Evolutionary conservation across 2,888 invertebrate species (phyloP), one percentile per base, ranked within the genome.

Genomic region (Cosmia pyralina): DNA sequence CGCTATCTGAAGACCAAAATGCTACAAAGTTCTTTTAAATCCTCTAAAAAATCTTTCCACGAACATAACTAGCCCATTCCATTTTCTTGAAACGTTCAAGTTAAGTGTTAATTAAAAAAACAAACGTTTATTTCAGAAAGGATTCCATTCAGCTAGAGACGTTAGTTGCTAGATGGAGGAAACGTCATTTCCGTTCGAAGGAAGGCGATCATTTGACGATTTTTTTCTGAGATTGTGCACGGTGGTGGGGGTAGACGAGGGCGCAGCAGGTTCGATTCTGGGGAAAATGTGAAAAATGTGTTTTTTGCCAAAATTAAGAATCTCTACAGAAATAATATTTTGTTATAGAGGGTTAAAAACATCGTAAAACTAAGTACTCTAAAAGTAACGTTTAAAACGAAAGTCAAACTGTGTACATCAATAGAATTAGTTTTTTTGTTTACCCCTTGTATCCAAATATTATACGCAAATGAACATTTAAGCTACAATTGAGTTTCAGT

Each of bases 161-260:
- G 84, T 85, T 86, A 83, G 83, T 78, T 81, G 73, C 70, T 77
- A 86, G 85, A 89, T 88, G 82, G 85, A 86, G 89, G 89, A 90
- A 92, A 90, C 86, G 90, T 91, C 90, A 92, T 92, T 91, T 92
- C 90, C 89, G 85, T 88, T 85, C 87, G 88, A 90, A 90, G 86
- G 85, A 86, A 87, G 87, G 86, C 87, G 89, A 93, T 90, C 90
- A 89, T 89, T 89, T 91, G 93, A 89, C 86, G 89, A 90, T 88
- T 91, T 90, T 90, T 90, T 88, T 88, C 86, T 81, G 81, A 78
- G 77, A 82, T 86, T 83, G 85, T 83, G 70, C 34, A 15, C 53
- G 46, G 48, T 72, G 66, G 72, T 60, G 77, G 57, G 64, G 46
- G 46, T 53, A 55, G 46, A n/a, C 8, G 58, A 55, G 22, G 38